Evolutionary conservation across 2,113 vertebrate genomes (phyloP).

Genomic region (Pachyramphus minor): DNA sequence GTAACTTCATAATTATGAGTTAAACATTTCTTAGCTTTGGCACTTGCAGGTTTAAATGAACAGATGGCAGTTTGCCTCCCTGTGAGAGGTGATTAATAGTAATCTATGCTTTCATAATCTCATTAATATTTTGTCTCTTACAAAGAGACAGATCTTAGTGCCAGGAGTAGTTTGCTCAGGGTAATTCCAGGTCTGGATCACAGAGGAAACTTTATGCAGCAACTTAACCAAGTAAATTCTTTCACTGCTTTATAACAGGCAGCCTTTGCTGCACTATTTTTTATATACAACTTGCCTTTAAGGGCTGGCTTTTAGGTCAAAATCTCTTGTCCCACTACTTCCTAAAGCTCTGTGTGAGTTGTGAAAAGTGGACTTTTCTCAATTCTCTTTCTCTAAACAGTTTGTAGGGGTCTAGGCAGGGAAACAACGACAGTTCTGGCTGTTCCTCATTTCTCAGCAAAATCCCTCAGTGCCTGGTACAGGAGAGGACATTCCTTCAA

Average conservation of each 20-base stretch:
- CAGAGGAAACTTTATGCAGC: not conserved
- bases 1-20: not conserved
- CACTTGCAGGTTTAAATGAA: not conserved
- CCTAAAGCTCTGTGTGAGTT: not conserved
- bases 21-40: not conserved
- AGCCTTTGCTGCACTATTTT: not conserved
- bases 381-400: not conserved
- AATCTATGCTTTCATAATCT: not conserved
- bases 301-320: not conserved
- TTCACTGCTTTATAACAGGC: not conserved
- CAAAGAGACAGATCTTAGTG: not conserved
- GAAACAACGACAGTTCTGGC: not conserved
- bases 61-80: not conserved
- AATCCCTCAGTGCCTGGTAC: not conserved
- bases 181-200: not conserved
- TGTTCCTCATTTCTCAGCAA: not conserved
- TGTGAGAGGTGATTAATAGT: not conserved
- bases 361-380: not conserved
- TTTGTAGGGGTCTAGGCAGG: not conserved
- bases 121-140: not conserved
- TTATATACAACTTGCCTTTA: not conserved
- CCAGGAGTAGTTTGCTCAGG: not conserved
- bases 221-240: not conserved
- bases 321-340: not conserved
- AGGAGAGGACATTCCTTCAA: not conserved